Conservation (phyloP, 2,888 invertebrate genomes). For the Dicyrtoma fusca region DNA sequence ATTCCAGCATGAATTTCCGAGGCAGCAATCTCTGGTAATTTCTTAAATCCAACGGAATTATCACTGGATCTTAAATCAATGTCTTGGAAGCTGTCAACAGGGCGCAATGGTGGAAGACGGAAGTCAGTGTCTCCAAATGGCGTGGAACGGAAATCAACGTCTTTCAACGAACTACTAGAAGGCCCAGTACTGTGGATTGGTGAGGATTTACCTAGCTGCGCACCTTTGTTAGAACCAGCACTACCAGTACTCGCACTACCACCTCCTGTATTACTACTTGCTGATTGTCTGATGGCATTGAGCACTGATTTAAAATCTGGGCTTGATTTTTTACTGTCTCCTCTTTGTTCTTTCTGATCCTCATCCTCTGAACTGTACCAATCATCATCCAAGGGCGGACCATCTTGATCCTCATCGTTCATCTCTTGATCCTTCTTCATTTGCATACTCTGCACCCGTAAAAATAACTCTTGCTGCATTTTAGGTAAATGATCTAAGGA, state of each 20-base stretch:
- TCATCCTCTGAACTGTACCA: slow-evolving; percentile 84
- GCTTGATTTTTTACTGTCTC: slow-evolving; percentile 33
- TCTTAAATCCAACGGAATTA: slow-evolving; percentile 58
- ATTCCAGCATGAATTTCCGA: slow-evolving; percentile 84
- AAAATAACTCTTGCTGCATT: slow-evolving; percentile 69
- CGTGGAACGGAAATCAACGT: slow-evolving; percentile 46
- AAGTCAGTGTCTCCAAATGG: slow-evolving; percentile 69
- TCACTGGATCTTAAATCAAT: slow-evolving; percentile 69
- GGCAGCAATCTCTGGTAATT: slow-evolving; percentile 77
- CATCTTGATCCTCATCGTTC: slow-evolving; percentile 61
- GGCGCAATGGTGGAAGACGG: slow-evolving; percentile 62
- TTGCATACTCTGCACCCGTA: slow-evolving; percentile 70
- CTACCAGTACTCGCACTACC: no score
- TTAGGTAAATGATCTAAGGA: slow-evolving; percentile 67
- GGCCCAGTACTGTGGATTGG: slow-evolving; percentile 16
- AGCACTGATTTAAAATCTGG: slow-evolving; percentile 51
- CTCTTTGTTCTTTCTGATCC: slow-evolving; percentile 59
- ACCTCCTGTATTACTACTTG: neutral
- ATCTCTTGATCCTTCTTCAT: slow-evolving; percentile 62
- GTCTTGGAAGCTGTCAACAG: slow-evolving; percentile 61
- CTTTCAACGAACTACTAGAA: slow-evolving; percentile 57
- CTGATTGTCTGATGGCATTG: slow-evolving; percentile 48
- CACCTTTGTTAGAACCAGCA: neutral
- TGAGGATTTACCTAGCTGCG: slow-evolving; percentile 33
- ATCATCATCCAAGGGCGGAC: slow-evolving; percentile 56